Evolutionary conservation across 30 jellyfish, hydroid and myxozoan genomes (phyloP).

Genomic region (Catostylus mosaicus): DNA sequence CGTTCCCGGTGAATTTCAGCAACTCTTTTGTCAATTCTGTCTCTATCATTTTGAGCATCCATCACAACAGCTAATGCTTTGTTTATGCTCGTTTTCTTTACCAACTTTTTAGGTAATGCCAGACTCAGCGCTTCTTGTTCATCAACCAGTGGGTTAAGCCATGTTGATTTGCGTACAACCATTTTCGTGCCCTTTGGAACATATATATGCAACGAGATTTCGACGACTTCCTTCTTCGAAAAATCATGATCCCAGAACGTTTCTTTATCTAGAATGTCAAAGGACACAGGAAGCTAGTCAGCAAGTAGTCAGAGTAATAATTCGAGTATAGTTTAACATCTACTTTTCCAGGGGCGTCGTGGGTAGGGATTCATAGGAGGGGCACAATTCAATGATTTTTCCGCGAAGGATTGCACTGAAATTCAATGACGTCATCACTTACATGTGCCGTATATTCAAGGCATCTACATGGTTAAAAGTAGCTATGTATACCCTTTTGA

Average conservation of each 20-base stretch:
- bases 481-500: too few species aligned
- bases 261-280: conserved; percentile 4
- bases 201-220: conserved; percentile 80
- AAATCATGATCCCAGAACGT: conserved; percentile 32
- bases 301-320: too few species aligned
- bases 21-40: conserved; percentile 4
- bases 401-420: too few species aligned
- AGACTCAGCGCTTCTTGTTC: conserved; percentile 55
- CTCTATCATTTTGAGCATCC: conserved; percentile 43
- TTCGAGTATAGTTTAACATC: too few species aligned
- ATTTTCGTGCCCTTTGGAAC: conserved; percentile 83
- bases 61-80: conserved; percentile 13
- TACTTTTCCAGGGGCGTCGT: too few species aligned
- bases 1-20: conserved; percentile 7
- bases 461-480: too few species aligned
- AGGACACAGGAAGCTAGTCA: too few species aligned
- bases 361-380: too few species aligned
- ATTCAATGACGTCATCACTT: too few species aligned
- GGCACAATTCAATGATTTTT: too few species aligned
- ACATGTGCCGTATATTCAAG: too few species aligned
- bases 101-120: conserved; percentile 3
- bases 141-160: conserved; percentile 86
- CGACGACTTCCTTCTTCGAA: conserved; percentile 62
- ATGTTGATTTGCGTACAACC: conserved; percentile 84
- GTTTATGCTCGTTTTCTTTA: conserved; percentile 4